Evolutionary conservation across 2,113 vertebrate species (phyloP).

Genomic region (Charina bottae): DNA sequence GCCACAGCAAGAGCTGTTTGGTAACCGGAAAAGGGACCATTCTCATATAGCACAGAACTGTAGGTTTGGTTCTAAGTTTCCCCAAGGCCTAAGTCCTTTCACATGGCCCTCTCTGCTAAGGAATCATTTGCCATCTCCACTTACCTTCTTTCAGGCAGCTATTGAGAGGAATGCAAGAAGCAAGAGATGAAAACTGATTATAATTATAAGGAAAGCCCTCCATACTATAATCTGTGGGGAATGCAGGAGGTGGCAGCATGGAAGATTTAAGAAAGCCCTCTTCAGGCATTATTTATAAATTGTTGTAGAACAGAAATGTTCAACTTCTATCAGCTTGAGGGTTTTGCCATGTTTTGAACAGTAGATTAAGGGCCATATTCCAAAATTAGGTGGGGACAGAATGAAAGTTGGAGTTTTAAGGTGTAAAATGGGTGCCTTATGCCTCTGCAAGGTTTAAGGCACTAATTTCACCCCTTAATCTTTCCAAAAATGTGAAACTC

Average conservation of each 20-base stretch:
- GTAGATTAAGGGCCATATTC: not conserved
- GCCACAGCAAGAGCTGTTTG: not conserved
- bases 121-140: not conserved
- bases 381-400: not conserved
- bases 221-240: too few species aligned
- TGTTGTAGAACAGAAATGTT: not conserved
- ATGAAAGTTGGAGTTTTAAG: not conserved
- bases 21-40: not conserved
- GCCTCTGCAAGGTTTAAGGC: not conserved
- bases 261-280: not conserved
- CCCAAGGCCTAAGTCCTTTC: not conserved
- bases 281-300: not conserved
- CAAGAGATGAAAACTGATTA: not conserved
- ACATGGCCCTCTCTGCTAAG: not conserved
- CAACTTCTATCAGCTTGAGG: not conserved
- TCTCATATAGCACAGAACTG: not conserved
- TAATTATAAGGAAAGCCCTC: not conserved
- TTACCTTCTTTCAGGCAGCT: not conserved
- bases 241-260: not conserved
- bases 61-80: not conserved
- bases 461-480: not conserved
- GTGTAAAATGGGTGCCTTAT: not conserved
- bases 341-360: not conserved
- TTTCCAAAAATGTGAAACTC: not conserved
- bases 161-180: not conserved